phyloP scores from a whole-genome alignment of 2,888 invertebrate species.

The Tipula lateralis region DNA sequence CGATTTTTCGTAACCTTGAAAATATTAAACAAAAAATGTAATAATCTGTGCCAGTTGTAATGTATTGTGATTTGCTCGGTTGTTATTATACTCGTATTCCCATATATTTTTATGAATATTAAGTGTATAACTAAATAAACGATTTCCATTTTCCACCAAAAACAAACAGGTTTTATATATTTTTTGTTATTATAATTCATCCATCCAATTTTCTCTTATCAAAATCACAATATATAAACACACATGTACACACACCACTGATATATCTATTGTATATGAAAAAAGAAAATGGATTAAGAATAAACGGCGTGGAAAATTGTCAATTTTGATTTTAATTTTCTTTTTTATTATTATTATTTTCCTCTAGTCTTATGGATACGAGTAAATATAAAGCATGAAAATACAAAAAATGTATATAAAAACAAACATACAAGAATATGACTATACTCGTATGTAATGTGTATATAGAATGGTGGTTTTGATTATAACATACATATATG shows the following conservation, averaged over 20 bases:
- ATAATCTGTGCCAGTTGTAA: neutral
- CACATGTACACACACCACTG: constrained; percentile 9
- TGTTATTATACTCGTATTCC: neutral
- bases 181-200: neutral
- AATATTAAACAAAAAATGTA: neutral
- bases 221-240: neutral
- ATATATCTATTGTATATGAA: neutral
- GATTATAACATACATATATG: neutral
- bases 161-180: neutral
- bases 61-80: neutral
- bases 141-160: neutral
- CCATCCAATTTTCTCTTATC: neutral
- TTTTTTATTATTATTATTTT: constrained; percentile 19
- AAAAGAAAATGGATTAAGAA: constrained; percentile 26
- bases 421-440: neutral
- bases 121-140: neutral
- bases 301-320: constrained; percentile 29
- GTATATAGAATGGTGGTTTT: neutral
- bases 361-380: neutral
- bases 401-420: neutral
- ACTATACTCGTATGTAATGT: neutral
- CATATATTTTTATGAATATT: neutral
- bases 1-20: neutral
- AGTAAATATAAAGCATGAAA: constrained; percentile 11
- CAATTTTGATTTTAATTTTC: constrained; percentile 25